phyloP scores from a whole-genome alignment of 2,888 invertebrate species.

The Lucinisca nassula region DNA sequence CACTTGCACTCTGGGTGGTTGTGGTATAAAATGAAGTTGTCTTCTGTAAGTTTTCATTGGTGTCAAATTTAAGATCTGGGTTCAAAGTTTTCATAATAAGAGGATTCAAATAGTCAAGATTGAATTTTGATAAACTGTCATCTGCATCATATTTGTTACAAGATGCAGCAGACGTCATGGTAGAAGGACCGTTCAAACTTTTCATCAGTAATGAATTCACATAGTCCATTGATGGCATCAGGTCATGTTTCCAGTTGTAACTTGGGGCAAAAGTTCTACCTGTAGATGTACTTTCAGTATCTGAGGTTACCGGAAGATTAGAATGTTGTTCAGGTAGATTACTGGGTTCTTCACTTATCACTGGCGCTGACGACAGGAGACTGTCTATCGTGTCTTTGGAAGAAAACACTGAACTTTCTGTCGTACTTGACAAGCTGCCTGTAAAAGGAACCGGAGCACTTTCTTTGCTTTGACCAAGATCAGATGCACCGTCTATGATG shows the following conservation, averaged over 20 bases:
- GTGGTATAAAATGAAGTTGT: not conserved
- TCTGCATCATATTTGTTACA: not conserved
- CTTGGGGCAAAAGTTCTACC: not conserved
- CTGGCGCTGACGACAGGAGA: not conserved
- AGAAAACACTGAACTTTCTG: conserved; percentile 5
- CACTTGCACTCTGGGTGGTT: not conserved
- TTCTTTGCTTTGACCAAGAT: not conserved
- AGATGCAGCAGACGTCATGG: not conserved
- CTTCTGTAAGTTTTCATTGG: conserved; percentile 11
- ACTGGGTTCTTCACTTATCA: not conserved
- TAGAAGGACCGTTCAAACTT: not conserved
- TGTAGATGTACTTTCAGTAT: not conserved
- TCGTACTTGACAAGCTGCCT: not conserved
- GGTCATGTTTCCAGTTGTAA: not conserved
- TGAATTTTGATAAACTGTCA: not conserved
- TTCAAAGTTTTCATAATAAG: conserved; percentile 13
- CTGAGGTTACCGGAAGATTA: not conserved
- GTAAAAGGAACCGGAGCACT: not conserved
- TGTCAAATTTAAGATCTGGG: not conserved
- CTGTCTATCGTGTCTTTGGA: conserved; percentile 4
- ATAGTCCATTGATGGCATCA: not conserved
- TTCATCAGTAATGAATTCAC: not conserved
- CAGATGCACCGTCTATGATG: not conserved
- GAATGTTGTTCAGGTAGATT: not conserved
- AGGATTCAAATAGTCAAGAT: not conserved